Percentiles rank a stretch among this genome's conserved stretches.
phyloP scores from a whole-genome alignment of 2,797 vertebrate species.

The Sebastes glaucus region DNA sequence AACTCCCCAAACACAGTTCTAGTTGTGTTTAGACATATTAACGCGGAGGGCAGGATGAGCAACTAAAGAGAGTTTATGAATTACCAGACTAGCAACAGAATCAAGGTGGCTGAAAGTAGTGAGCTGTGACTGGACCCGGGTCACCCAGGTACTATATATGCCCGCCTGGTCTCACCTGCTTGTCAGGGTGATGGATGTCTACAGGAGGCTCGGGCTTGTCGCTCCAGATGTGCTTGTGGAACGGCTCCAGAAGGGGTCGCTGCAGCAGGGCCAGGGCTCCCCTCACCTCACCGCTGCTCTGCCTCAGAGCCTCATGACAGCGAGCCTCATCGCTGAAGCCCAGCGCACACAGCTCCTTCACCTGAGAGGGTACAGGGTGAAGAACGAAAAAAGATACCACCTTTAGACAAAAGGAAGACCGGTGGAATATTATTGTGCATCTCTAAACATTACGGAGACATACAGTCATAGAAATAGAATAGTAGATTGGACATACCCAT shows the following conservation, averaged over 20 bases:
- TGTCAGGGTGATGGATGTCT: constrained; percentile 85
- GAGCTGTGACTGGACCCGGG: too few species aligned
- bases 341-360: constrained; percentile 81
- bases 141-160: too few species aligned
- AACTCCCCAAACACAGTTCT: too few species aligned
- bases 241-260: constrained; percentile 84
- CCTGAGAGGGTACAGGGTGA: constrained; percentile 62
- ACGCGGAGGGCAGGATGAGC: too few species aligned
- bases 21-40: too few species aligned
- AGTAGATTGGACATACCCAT: too few species aligned
- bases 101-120: too few species aligned
- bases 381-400: background rate
- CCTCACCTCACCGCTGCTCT: constrained; percentile 86
- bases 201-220: constrained; percentile 80
- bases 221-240: constrained; percentile 88
- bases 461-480: too few species aligned
- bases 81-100: too few species aligned
- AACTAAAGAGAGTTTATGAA: too few species aligned
- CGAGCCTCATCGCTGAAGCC: constrained; percentile 81
- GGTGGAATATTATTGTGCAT: background rate
- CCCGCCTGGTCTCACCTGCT: constrained; percentile 78
- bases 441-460: background rate
- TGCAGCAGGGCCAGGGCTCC: constrained; percentile 87
- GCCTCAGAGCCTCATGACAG: constrained; percentile 85
- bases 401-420: background rate